Base-by-base conservation (phyloP, 92 coral and sea anemone species). In the Pocillopora meandrina region DNA sequence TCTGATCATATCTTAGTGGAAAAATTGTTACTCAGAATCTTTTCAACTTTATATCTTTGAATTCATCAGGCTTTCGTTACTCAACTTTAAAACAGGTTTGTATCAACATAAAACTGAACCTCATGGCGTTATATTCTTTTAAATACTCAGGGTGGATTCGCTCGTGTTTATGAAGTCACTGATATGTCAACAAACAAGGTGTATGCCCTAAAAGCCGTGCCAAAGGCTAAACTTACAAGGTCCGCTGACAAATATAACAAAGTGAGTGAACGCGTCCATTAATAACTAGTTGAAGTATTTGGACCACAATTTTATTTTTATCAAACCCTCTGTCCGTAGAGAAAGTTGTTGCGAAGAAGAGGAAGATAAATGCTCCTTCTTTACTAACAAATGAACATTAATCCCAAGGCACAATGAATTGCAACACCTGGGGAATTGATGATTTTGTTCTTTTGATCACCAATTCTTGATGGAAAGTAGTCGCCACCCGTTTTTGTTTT, bases 161-260 rank as follows among this genome's bases (percentile, higher is more conserved):
- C 99, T n/a, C 92, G 99, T 36, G 98, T 95, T 75, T 97, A 92
- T 84, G 99, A 97, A 81, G 99, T 95, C 62, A 97, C 99, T 0
- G 99, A 97, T 82, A 97, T 97, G 99, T 92, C 95, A 21, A 97
- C 95, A 9, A 97, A 94, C 80, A 93, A 91, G 65, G 92, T 90
- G 72, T 97, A 82, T 84, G 99, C 99, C 42, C 88, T 95, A 64
- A 97, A 97, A 79, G 98, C 92, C 64, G 99, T 97, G 14, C 95
- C 94, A 42, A 97, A 97, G 82, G 97, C 89, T 7, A 92, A 93
- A 80, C 93, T 97, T 15, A 82, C 97, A 12, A 91, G 90, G 80
- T 92, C 99, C 33, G 86, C 93, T 1, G 91, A 87, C 61, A 92
- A 87, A 85, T 89, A 85, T 58, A 91, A 78, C 84, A 94, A 92